A percentile compares a stretch with the other conserved stretches of the same genome.
phyloP scores from a whole-genome alignment of 2,797 vertebrate genomes.

The Rhabdophis nuchalis region DNA sequence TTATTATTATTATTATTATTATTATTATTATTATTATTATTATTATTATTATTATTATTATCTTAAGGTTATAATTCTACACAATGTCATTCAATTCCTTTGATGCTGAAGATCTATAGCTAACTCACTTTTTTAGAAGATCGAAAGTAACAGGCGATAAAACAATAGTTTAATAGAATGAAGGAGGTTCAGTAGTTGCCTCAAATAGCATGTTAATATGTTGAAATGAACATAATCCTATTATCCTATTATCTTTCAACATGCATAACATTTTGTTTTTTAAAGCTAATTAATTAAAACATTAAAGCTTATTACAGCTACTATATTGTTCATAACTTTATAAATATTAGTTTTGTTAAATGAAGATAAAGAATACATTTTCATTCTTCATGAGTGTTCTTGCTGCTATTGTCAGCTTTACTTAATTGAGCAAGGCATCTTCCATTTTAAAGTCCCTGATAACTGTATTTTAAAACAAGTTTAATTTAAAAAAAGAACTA shows the following conservation, averaged over 20 bases:
- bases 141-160: conserved; percentile 67
- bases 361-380: conserved; percentile 45
- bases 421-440: conserved; percentile 43
- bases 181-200: conserved; percentile 64
- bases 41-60: too few relatives aligned
- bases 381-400: conserved; percentile 47
- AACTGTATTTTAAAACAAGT: conserved; percentile 54
- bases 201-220: conserved; percentile 45
- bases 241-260: conserved; percentile 23
- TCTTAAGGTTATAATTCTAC: conserved; percentile 62
- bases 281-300: conserved; percentile 11
- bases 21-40: too few relatives aligned
- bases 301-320: conserved; percentile 50
- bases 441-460: conserved; percentile 39
- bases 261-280: not conserved
- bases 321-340: conserved; percentile 30
- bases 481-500: conserved; percentile 18
- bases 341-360: conserved; percentile 49
- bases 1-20: too few relatives aligned
- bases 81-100: conserved; percentile 64
- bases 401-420: conserved; percentile 19
- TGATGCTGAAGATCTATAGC: conserved; percentile 68
- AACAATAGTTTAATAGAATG: conserved; percentile 62
- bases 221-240: conserved; percentile 14
- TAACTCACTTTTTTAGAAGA: conserved; percentile 64